Evolutionary conservation across 2,113 vertebrate species (phyloP).

Genomic region (Harpagus bidentatus): DNA sequence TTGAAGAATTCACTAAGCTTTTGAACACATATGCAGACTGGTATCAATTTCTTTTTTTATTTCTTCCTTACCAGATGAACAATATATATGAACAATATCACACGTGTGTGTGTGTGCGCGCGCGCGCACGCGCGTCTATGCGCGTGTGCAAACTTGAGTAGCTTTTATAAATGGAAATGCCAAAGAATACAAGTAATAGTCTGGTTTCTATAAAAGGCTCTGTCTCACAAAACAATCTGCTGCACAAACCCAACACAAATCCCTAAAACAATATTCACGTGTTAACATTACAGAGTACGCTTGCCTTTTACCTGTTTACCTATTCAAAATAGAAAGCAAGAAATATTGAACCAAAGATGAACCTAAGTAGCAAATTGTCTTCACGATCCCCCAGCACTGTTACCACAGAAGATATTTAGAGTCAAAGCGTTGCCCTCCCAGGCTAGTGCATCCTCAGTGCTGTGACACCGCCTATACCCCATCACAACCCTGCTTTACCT

Average conservation of each 20-base stretch:
- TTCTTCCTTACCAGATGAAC: constrained; percentile 64
- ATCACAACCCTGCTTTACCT: neutral
- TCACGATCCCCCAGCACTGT: neutral
- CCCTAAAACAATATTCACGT: neutral
- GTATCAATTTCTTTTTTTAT: constrained; percentile 55
- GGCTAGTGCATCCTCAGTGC: neutral
- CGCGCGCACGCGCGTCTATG: too few relatives aligned
- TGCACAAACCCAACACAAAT: constrained; percentile 22
- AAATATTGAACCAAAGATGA: neutral
- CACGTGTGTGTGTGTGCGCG: neutral
- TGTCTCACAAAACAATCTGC: constrained; percentile 46
- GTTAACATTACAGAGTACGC: neutral
- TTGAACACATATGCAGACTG: constrained; percentile 58
- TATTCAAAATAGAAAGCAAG: neutral
- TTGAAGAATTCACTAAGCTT: constrained; percentile 63
- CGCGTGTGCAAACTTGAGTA: constrained; percentile 1
- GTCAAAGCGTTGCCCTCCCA: neutral
- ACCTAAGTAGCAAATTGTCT: neutral
- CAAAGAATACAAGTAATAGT: constrained; percentile 39
- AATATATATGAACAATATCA: constrained; percentile 44
- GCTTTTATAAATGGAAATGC: constrained; percentile 65
- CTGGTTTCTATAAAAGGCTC: constrained; percentile 29
- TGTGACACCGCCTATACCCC: neutral
- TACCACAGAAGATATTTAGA: neutral
- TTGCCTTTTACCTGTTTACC: neutral